phyloP scores from a whole-genome alignment of 2,113 vertebrate species.

The Sander lucioperca region DNA sequence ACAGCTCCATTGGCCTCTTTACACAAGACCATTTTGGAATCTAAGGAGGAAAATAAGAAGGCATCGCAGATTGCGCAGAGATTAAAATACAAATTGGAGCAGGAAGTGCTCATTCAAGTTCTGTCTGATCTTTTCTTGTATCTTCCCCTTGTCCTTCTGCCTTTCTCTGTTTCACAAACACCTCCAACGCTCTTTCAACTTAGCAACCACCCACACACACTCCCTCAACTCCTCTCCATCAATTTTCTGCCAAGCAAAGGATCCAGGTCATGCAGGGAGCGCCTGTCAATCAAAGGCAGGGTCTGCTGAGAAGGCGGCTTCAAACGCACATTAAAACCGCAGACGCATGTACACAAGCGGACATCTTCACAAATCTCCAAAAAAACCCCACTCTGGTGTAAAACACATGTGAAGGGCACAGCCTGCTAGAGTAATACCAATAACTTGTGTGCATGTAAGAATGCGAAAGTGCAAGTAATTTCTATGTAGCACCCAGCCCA shows the following conservation, averaged over 20 bases:
- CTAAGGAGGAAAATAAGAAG: slow-evolving; percentile 5
- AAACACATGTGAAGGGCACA: slow-evolving; percentile 29
- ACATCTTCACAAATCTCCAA: slow-evolving; percentile 19
- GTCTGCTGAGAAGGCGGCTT: slow-evolving; percentile 25
- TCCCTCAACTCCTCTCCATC: slow-evolving; percentile 13
- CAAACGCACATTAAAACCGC: background rate
- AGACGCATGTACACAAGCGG: background rate
- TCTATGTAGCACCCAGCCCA: background rate
- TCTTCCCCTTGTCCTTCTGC: background rate
- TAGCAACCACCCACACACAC: slow-evolving; percentile 13
- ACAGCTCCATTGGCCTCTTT: background rate
- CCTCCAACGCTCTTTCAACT: slow-evolving; percentile 33
- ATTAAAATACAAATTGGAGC: background rate
- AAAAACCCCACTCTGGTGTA: background rate
- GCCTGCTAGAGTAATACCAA: slow-evolving; percentile 12
- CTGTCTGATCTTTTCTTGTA: slow-evolving; percentile 1
- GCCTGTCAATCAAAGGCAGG: slow-evolving; percentile 47
- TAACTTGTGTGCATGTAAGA: background rate
- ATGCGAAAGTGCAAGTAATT: background rate
- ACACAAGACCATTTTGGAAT: background rate
- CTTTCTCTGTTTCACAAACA: slow-evolving; percentile 23
- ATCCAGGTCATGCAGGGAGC: slow-evolving; percentile 31
- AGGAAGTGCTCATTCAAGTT: background rate
- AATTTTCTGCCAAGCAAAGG: slow-evolving; percentile 47
- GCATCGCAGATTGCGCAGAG: background rate